Conservation (phyloP, 2,888 invertebrate species). For the Keiferia lycopersicella region DNA sequence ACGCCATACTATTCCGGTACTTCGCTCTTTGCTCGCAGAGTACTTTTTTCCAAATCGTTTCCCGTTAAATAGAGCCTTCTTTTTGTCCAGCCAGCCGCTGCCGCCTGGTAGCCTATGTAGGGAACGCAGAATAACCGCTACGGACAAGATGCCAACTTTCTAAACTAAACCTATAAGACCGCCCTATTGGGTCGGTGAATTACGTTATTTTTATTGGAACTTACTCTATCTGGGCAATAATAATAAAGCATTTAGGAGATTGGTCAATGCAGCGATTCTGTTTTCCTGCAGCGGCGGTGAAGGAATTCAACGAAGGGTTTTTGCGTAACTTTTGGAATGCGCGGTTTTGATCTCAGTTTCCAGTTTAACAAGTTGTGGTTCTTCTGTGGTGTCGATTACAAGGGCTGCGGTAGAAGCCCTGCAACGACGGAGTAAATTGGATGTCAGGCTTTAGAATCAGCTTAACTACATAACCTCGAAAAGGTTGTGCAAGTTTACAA, state of each 20-base stretch:
- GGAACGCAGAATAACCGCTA: conserved; percentile 73
- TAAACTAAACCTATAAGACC: conserved; percentile 75
- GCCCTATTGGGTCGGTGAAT: conserved; percentile 66
- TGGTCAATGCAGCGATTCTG: conserved; percentile 61
- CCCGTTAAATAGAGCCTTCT: conserved; percentile 71
- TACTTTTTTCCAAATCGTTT: conserved; percentile 68
- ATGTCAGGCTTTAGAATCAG: conserved; percentile 68
- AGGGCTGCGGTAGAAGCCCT: conserved; percentile 71
- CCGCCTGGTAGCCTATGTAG: conserved; percentile 64
- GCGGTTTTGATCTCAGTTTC: conserved; percentile 53
- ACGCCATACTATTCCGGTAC: conserved; percentile 71
- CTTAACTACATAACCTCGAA: conserved; percentile 58
- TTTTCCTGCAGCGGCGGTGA: conserved; percentile 30
- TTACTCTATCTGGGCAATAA: conserved; percentile 56
- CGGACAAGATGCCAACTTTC: conserved; percentile 79
- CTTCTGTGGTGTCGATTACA: conserved; percentile 74
- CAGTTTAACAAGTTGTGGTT: conserved; percentile 63
- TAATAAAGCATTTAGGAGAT: conserved; percentile 68
- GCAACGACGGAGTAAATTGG: conserved; percentile 72
- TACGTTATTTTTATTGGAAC: conserved; percentile 73
- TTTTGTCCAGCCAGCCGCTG: conserved; percentile 65
- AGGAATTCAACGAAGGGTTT: conserved; percentile 49
- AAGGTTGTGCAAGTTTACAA: conserved; percentile 65
- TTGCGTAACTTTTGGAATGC: conserved; percentile 43
- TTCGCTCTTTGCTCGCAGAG: conserved; percentile 64